Evolutionary conservation across 2,888 invertebrate genomes (phyloP).

Genomic region (Cerastis leucographa): DNA sequence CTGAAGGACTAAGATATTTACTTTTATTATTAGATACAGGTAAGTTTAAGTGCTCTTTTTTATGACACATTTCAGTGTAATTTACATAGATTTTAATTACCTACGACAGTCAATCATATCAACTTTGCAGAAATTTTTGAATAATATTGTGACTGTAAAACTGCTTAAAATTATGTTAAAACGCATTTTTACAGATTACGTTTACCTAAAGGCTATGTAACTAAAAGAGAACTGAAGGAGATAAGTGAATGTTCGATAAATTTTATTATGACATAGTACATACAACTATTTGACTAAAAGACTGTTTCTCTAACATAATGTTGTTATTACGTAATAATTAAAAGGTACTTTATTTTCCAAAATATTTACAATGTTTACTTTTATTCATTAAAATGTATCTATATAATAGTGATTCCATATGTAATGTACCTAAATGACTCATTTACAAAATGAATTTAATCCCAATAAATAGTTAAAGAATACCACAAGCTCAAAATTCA

Average conservation of each 20-base stretch:
- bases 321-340: conserved; percentile 44
- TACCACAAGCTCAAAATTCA: conserved; percentile 50
- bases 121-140: conserved; percentile 37
- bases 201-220: conserved; percentile 13
- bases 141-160: conserved; percentile 32
- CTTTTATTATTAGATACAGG: conserved; percentile 14
- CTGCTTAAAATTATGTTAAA: conserved; percentile 25
- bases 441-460: conserved; percentile 47
- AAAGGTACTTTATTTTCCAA: conserved; percentile 30
- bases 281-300: conserved; percentile 32
- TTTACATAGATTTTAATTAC: conserved; percentile 24
- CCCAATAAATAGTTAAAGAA: conserved; percentile 50
- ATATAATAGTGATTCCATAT: conserved; percentile 24
- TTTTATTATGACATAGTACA: conserved; percentile 33
- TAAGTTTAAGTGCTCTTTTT: conserved; percentile 25
- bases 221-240: background rate
- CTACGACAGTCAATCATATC: conserved; percentile 52
- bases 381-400: conserved; percentile 28
- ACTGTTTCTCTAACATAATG: conserved; percentile 31
- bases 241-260: conserved; percentile 18
- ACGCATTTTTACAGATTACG: conserved; percentile 5
- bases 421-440: conserved; percentile 28
- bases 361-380: conserved; percentile 50
- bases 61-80: conserved; percentile 40
- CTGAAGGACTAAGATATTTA: conserved; percentile 36